Evolutionary conservation across 2,888 invertebrate species (phyloP), one percentile per base, ranked within the genome.

Genomic region (Melipona beecheii): DNA sequence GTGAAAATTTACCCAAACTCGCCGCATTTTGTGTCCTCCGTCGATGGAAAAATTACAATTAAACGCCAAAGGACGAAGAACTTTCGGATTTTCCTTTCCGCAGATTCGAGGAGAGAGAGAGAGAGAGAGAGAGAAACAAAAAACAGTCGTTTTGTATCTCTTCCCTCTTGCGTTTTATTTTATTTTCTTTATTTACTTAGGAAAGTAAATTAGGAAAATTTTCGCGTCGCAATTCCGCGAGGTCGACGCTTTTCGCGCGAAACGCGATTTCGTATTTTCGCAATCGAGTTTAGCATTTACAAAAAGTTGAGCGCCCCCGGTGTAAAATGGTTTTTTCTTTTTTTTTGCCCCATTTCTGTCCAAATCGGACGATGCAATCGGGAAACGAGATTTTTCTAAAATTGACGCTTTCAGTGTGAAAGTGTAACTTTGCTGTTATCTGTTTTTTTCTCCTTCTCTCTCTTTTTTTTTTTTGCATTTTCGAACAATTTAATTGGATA

Each of bases 341-440:
- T 11, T n/a, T 56, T 56, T n/a, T 1, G 27, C 27, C n/a, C 56
- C 4, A 13, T 56, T n/a, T 56, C 56, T 56, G 2, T n/a, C 11
- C n/a, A 0, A 4, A 0, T 54, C 56, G 0, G 13, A 4, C 56
- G 0, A 13, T 56, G 56, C 13, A 0, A 56, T n/a, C 4, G 56
- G 13, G n/a, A 31, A 31, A 31, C 31, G 31, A 31, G 31, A 31
- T 31, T 56, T 56, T 56, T 56, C 56, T 11, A n/a, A n/a, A 13
- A n/a, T n/a, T 5, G 13, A 56, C 13, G n/a, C 56, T 56, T 56
- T 56, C 56, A 0, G 0, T 15, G n/a, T n/a, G 31, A 13, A 56
- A n/a, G 5, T 0, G n/a, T n/a, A 13, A 56, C 21, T 2, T 9
- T 9, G 36, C 36, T 31, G 31, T 31, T 31, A 31, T 31, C 31